Conservation (phyloP, 30 jellyfish, hydroid and myxozoan genomes). For the Sanderia malayensis region DNA sequence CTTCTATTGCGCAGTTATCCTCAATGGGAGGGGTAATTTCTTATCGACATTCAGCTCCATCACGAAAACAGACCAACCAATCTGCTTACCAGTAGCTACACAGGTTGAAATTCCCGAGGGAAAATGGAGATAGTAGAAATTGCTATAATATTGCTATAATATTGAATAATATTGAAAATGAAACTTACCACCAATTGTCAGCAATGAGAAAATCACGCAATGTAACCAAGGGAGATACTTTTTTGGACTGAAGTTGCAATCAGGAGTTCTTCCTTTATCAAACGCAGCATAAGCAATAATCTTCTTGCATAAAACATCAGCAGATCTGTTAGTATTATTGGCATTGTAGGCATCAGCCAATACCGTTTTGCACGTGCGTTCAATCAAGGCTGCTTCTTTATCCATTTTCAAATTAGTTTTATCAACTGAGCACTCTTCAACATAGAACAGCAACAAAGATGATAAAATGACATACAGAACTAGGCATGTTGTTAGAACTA, state of each 20-base stretch:
- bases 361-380: not conserved
- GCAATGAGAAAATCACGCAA: slow-evolving; percentile 24
- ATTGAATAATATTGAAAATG: too few species aligned
- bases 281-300: not conserved
- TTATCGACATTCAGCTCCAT: too few species aligned
- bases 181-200: slow-evolving; percentile 54
- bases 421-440: slow-evolving; percentile 40
- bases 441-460: slow-evolving; percentile 30
- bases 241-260: slow-evolving; percentile 29
- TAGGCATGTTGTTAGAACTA: slow-evolving; percentile 28
- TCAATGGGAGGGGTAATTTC: too few species aligned
- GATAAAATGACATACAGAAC: slow-evolving; percentile 17
- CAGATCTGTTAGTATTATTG: slow-evolving; percentile 20
- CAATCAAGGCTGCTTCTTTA: not conserved
- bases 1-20: too few species aligned
- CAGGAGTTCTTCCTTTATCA: not conserved
- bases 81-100: too few species aligned
- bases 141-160: too few species aligned
- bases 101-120: too few species aligned
- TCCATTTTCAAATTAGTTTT: not conserved
- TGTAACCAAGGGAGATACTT: slow-evolving; percentile 49
- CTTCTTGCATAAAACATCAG: not conserved
- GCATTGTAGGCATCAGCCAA: not conserved
- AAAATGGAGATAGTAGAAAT: too few species aligned
- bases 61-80: too few species aligned